These are phyloP conservation scores for Napeogenes sylphis DNA, from an alignment of 2,888 invertebrate genomes.

Conservation along the genomic window DNA sequence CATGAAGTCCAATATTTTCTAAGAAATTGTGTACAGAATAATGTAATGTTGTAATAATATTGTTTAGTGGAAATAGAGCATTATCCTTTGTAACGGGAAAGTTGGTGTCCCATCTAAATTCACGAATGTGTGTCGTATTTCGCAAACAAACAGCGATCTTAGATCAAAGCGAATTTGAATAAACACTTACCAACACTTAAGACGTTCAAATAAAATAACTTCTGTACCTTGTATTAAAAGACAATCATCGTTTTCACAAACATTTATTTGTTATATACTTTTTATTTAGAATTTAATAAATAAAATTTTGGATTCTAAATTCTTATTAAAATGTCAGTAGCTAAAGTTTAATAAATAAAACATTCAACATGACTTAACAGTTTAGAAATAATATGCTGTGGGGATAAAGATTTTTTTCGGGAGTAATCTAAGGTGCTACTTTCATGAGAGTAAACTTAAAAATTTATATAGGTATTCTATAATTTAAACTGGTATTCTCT, in stretches of 20 bases:
- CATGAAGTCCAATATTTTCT: too few species aligned
- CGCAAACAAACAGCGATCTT: slow-evolving; percentile 34
- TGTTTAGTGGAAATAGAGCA: slow-evolving; percentile 18
- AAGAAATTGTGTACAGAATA: background rate
- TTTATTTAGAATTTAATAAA: background rate
- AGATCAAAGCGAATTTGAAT: slow-evolving; percentile 68
- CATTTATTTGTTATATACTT: background rate
- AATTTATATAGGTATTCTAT: too few species aligned
- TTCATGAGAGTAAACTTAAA: too few species aligned
- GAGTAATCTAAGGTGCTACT: too few species aligned
- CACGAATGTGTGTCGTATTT: slow-evolving; percentile 32
- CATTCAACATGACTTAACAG: too few species aligned
- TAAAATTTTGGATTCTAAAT: too few species aligned
- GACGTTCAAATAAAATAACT: slow-evolving; percentile 47
- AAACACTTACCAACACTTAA: slow-evolving; percentile 49
- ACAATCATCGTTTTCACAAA: slow-evolving; percentile 11
- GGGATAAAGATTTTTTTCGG: too few species aligned
- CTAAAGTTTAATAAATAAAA: too few species aligned
- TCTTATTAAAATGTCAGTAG: too few species aligned
- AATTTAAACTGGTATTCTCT: too few species aligned
- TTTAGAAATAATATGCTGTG: too few species aligned
- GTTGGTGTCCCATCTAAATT: slow-evolving; percentile 27
- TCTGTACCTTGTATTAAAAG: slow-evolving; percentile 33
- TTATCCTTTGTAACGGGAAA: slow-evolving; percentile 29
- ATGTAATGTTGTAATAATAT: slow-evolving; percentile 5